Conservation (phyloP, 2,888 invertebrate genomes). For the Amblyteles armatorius region DNA sequence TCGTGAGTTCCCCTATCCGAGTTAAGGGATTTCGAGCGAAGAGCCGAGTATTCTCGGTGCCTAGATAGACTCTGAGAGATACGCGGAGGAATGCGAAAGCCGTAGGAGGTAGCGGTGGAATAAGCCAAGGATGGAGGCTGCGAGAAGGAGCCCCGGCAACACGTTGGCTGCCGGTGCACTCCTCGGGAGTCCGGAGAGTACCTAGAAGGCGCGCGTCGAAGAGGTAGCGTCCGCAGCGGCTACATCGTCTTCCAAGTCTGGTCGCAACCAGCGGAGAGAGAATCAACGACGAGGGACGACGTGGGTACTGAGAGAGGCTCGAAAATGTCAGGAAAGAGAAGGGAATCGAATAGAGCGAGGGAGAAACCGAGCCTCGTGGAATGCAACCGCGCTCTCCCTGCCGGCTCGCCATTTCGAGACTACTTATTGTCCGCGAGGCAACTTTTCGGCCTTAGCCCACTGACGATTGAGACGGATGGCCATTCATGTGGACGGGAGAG, state of each 20-base stretch:
- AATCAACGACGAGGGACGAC: slow-evolving; percentile 46
- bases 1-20: background rate
- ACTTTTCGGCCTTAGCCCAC: slow-evolving; percentile 23
- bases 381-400: slow-evolving; percentile 55
- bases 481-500: background rate
- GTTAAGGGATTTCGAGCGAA: slow-evolving; percentile 14
- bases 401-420: slow-evolving; percentile 26
- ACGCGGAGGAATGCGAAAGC: slow-evolving; percentile 56
- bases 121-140: slow-evolving; percentile 29
- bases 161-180: slow-evolving; percentile 46
- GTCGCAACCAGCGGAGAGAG: slow-evolving; percentile 38
- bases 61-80: slow-evolving; percentile 60
- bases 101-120: slow-evolving; percentile 57
- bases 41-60: slow-evolving; percentile 46
- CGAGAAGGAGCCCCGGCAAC: slow-evolving; percentile 46
- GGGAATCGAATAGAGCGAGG: slow-evolving; percentile 58
- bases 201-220: slow-evolving; percentile 52
- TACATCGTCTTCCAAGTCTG: slow-evolving; percentile 58
- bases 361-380: slow-evolving; percentile 65
- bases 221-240: slow-evolving; percentile 52
- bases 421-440: slow-evolving; percentile 30
- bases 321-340: slow-evolving; percentile 68
- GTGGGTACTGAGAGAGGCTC: slow-evolving; percentile 53
- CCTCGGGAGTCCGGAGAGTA: slow-evolving; percentile 48
- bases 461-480: background rate